Conservation (phyloP, 2,113 vertebrate species). For the Rhinopomastus cyanomelas region DNA sequence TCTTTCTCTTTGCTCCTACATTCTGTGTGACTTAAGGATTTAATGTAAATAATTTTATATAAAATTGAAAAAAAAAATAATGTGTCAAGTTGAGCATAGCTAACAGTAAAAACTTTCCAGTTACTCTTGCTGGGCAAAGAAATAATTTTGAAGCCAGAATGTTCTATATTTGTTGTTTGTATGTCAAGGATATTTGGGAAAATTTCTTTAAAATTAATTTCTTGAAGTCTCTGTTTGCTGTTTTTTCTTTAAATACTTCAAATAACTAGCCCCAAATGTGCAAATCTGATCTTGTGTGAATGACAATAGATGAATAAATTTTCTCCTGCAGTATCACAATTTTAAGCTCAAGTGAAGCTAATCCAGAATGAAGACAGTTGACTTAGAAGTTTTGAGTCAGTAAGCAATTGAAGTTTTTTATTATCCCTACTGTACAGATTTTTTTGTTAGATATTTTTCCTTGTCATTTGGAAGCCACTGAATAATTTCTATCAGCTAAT, state of each 20-base stretch:
- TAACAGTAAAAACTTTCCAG: background rate
- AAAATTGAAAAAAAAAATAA: background rate
- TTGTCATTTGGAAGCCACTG: background rate
- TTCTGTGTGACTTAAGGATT: constrained; percentile 7
- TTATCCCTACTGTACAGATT: background rate
- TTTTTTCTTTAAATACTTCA: background rate
- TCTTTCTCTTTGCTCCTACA: background rate
- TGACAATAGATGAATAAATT: constrained; percentile 27
- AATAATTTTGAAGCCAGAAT: background rate
- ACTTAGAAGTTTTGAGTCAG: constrained; percentile 1
- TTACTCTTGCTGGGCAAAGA: background rate
- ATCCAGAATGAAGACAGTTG: background rate
- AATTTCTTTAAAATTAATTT: background rate
- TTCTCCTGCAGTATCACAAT: background rate
- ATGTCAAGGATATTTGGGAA: background rate
- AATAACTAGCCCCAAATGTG: constrained; percentile 31
- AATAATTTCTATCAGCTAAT: background rate
- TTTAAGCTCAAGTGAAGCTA: constrained; percentile 8
- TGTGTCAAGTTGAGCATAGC: background rate
- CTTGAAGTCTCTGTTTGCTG: background rate
- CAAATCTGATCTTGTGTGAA: constrained; percentile 10
- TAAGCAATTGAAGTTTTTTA: background rate
- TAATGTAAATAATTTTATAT: background rate
- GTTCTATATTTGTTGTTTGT: background rate
- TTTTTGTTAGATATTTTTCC: background rate